phyloP scores from a whole-genome alignment of 2,113 vertebrate genomes.

The Myocastor coypus region DNA sequence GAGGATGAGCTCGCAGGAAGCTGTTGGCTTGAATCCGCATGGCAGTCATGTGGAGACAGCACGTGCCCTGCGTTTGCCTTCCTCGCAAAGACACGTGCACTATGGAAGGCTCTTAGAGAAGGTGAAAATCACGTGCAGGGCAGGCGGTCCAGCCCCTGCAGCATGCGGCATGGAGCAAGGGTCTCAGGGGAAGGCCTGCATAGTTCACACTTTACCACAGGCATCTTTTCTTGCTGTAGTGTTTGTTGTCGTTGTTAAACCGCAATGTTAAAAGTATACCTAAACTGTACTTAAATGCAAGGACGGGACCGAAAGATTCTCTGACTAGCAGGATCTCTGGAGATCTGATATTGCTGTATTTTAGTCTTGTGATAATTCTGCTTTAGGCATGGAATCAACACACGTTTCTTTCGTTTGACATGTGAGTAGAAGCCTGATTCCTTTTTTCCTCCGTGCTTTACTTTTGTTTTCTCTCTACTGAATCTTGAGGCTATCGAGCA shows the following conservation, averaged over 20 bases:
- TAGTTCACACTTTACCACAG: neutral
- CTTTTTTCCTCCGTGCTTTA: neutral
- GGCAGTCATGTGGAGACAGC: neutral
- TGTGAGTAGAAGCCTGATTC: neutral
- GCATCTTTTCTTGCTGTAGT: neutral
- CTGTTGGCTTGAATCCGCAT: neutral
- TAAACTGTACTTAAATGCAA: neutral
- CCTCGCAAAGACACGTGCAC: neutral
- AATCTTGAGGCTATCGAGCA: neutral
- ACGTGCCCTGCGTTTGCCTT: neutral
- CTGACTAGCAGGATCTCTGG: neutral
- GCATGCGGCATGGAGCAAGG: neutral
- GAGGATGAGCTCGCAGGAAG: neutral
- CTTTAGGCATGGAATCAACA: neutral
- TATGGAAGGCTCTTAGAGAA: neutral
- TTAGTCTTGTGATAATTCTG: neutral
- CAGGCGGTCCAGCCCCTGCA: accelerated
- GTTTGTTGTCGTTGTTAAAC: neutral
- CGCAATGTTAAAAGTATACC: neutral
- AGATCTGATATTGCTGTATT: neutral
- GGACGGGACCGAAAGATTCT: neutral
- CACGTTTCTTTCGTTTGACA: neutral
- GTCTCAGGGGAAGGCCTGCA: neutral
- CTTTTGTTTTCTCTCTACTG: neutral
- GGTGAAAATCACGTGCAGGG: neutral